phyloP scores from a whole-genome alignment of 2,888 invertebrate species.

The Steinernema scapterisci region DNA sequence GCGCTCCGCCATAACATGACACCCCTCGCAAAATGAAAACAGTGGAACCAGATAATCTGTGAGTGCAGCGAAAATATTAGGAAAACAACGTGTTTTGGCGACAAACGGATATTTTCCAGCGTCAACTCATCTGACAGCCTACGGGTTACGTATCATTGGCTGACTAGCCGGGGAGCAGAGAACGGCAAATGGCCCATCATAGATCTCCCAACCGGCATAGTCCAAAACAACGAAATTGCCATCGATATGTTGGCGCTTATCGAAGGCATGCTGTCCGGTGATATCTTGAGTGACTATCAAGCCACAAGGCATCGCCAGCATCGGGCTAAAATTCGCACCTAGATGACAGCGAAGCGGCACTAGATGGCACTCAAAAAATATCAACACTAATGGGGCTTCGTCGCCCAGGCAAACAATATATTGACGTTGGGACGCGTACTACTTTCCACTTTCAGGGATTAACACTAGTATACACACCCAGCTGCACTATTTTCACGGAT shows the following conservation, averaged over 20 bases:
- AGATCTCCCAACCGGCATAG: too few relatives aligned
- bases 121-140: neutral
- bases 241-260: too few relatives aligned
- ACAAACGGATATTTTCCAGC: neutral
- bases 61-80: neutral
- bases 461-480: neutral
- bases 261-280: too few relatives aligned
- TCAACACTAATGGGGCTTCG: neutral
- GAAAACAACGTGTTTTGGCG: neutral
- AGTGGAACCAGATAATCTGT: neutral
- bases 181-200: neutral
- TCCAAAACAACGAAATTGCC: too few relatives aligned
- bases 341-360: neutral
- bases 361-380: neutral
- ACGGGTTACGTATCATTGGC: neutral
- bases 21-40: neutral
- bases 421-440: neutral
- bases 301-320: too few relatives aligned
- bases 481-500: neutral
- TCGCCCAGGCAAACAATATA: neutral
- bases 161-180: neutral
- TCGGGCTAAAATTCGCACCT: too few relatives aligned
- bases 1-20: neutral
- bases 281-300: too few relatives aligned
- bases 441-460: neutral